Percentiles rank a stretch among this genome's conserved stretches.
Conservation (phyloP, 2,797 vertebrate species). For the Pseudochromis fuscus region DNA sequence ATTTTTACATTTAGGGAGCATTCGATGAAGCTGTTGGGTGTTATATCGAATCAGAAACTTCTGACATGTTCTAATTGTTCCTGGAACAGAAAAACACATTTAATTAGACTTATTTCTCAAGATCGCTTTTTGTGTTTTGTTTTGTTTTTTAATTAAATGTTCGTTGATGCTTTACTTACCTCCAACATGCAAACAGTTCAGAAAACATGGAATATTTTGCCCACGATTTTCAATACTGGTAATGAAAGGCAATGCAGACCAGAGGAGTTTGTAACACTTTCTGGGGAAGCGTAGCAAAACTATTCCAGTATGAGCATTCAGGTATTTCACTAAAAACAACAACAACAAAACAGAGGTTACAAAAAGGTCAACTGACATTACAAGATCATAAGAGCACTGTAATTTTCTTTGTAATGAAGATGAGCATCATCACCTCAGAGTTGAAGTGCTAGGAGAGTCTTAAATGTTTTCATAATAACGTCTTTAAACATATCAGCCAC, state of each 20-base stretch:
- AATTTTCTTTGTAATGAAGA: background rate
- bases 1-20: conserved; percentile 88
- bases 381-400: background rate
- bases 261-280: conserved; percentile 88
- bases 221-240: conserved; percentile 84
- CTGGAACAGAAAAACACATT: conserved; percentile 72
- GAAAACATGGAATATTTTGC: conserved; percentile 86
- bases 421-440: background rate
- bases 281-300: conserved; percentile 92
- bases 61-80: conserved; percentile 96
- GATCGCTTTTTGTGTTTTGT: background rate
- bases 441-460: background rate
- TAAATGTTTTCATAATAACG: background rate
- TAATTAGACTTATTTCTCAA: background rate
- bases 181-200: conserved; percentile 93
- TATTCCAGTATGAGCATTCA: conserved; percentile 93
- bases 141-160: background rate
- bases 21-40: conserved; percentile 87
- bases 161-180: conserved; percentile 81
- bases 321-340: conserved; percentile 89
- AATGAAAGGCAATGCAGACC: conserved; percentile 94
- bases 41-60: conserved; percentile 96
- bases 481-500: background rate
- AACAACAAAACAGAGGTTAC: background rate
- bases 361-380: background rate